Evolutionary conservation across 2,113 vertebrate species (phyloP), one percentile per base, ranked within the genome.

Genomic region (Dinomys branickii): DNA sequence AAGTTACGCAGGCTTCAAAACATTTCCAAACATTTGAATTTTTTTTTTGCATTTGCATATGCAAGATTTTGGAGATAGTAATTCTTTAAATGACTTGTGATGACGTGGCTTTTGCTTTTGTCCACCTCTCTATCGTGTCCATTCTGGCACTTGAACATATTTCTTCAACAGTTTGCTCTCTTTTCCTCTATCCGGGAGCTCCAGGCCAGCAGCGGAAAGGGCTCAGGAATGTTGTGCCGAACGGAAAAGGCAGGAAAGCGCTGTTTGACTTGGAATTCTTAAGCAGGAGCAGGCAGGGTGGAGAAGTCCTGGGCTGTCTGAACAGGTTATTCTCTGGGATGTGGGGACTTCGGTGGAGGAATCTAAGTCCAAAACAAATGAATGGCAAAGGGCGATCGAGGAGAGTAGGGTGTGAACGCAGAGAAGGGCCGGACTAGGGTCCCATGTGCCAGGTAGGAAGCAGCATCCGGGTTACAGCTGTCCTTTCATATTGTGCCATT

Each of bases 221-320:
- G 54, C 38, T 84, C 67, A 67, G 82, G 77, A 92, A 90, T 69
- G 88, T 33, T 24, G 81, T 30, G 19, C 35, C 12, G 7, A 87
- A 78, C 65, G 88, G 61, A 88, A 94, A 95, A 85, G 77, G 86
- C 94, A 90, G 96, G 63, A 91, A 95, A 96, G 59, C 1, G 2
- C 97, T 91, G 89, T 71, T 94, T 90, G 82, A 35, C 88, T 97
- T 94, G 95, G 82, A 94, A 69, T 52, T 77, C 77, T 22, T 9
- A 0, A 4, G 20, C 75, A 94, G 85, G 33, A 52, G 86, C 50
- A 50, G 88, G 81, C 73, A 56, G 81, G 93, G 77, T 38, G 69
- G 85, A 93, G 67, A 73, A 95, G 33, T 16, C 63, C 65, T 7
- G 1, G 52, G 44, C 50, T 71, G 28, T 58, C 77, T 58, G 94